Evolutionary conservation across 2,113 vertebrate species (phyloP).

Genomic region (Hiodon tergisus): DNA sequence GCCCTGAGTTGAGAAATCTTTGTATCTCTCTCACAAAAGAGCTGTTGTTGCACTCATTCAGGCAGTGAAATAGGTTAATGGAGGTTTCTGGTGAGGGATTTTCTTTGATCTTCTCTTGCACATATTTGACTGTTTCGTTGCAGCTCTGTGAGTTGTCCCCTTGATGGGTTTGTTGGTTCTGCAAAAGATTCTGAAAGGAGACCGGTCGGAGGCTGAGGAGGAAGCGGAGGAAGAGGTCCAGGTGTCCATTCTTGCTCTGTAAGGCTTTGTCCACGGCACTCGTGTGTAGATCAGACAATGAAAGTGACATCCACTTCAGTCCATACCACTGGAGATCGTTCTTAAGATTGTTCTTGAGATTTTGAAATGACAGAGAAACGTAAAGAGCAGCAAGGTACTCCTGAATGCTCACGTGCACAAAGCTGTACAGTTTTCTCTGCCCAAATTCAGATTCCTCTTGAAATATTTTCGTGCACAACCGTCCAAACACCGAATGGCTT

Average conservation of each 20-base stretch:
- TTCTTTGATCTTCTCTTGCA: background rate
- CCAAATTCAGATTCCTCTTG: background rate
- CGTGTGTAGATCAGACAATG: background rate
- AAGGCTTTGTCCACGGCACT: constrained; percentile 16
- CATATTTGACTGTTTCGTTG: background rate
- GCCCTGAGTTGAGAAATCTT: constrained; percentile 3
- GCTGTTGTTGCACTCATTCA: constrained; percentile 18
- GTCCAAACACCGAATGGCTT: constrained; percentile 13
- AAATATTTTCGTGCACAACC: constrained; percentile 20
- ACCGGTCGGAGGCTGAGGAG: constrained; percentile 22
- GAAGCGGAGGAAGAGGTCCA: constrained; percentile 8
- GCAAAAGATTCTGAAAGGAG: constrained; percentile 6
- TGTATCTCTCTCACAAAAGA: constrained; percentile 13
- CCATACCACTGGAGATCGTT: background rate
- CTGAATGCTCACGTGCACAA: constrained; percentile 30
- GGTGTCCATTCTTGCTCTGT: constrained; percentile 23
- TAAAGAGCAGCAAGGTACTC: constrained; percentile 33
- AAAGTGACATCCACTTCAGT: background rate
- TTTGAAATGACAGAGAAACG: background rate
- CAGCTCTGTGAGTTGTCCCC: background rate
- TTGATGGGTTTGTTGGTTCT: background rate
- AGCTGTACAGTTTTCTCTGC: constrained; percentile 14
- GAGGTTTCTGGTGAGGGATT: constrained; percentile 14
- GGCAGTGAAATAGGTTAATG: constrained; percentile 24
- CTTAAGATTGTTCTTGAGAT: background rate